Base-by-base conservation (phyloP, 1,140 invertebrate species). In the Cydia fagiglandana region DNA sequence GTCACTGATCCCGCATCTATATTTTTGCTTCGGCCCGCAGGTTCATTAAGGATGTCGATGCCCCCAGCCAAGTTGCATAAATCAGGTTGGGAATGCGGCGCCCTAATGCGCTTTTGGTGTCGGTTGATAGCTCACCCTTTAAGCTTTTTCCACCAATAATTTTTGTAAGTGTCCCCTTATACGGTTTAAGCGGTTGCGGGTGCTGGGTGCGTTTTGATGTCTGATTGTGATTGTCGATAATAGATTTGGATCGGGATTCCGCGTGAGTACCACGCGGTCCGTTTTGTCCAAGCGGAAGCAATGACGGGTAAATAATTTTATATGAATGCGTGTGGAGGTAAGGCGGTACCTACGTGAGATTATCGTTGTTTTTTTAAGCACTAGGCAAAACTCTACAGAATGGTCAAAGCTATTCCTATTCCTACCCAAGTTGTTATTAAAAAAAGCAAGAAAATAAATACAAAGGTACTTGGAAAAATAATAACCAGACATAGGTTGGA, bases 61-160 rank as follows among this genome's bases (percentile, higher is more conserved):
- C 75, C 86, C 87, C 84, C 76, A 83, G 80, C 84, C 84, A 84
- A 82, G 80, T 89, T 89, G 90, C 88, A 92, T 92, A 91, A 91
- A 92, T 91, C 90, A 92, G 89, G 78, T 81, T 77, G 86, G 83
- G 87, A 90, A 92, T 92, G 89, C 88, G 80, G 82, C 80, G 88
- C 84, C 88, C 88, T 92, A 92, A 92, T 92, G 91, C 89, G 89
- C 88, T 92, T 92, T 92, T 86, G 88, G 86, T 92, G 91, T 92
- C 84, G 83, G 85, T 82, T 87, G 89, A 91, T 90, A 92, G 82
- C 85, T 81, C 83, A 86, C 77, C 83, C 81, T 61, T 61, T 61
- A 61, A 61, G 56, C 56, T 24, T 61, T 61, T 61, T 61, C 56
- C 56, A 61, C 56, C 56, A 61, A 61, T 61, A 61, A 61, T 61